These are phyloP conservation scores for Stratiomys singularior DNA, from an alignment of 2,888 invertebrate genomes.

Conservation along the genomic window DNA sequence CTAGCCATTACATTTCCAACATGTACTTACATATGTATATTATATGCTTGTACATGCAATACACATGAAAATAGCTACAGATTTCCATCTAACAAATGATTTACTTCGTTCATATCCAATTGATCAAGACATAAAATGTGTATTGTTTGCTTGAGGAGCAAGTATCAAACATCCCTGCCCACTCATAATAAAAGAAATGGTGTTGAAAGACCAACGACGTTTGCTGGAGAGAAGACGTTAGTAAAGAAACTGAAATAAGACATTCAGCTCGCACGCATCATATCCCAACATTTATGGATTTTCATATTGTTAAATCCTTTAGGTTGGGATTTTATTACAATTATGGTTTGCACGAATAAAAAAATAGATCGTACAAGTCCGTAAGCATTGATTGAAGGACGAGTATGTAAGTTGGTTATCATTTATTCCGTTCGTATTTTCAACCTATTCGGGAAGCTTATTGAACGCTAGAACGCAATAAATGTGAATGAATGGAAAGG, in stretches of 20 bases:
- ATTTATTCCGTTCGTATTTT: no score
- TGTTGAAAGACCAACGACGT: neutral
- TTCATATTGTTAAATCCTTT: constrained; percentile 37
- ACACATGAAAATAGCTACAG: neutral
- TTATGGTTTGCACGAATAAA: neutral
- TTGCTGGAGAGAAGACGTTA: neutral
- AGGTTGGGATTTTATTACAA: constrained; percentile 20
- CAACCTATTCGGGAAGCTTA: no score
- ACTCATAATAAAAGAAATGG: neutral
- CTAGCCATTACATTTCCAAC: neutral
- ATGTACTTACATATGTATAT: neutral
- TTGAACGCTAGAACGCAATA: no score
- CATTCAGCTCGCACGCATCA: constrained; percentile 1
- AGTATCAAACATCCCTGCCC: constrained; percentile 6
- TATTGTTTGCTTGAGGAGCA: neutral
- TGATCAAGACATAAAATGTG: constrained; percentile 43
- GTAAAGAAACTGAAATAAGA: neutral
- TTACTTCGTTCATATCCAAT: constrained; percentile 23
- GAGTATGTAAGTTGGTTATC: neutral
- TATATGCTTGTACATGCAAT: neutral
- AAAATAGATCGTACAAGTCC: neutral
- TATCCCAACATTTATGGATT: constrained; percentile 21
- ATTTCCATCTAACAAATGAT: constrained; percentile 27
- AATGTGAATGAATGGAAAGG: no score
- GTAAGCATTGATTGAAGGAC: neutral